phyloP scores from a whole-genome alignment of 2,888 invertebrate genomes.

The Leptura quadrifasciata region DNA sequence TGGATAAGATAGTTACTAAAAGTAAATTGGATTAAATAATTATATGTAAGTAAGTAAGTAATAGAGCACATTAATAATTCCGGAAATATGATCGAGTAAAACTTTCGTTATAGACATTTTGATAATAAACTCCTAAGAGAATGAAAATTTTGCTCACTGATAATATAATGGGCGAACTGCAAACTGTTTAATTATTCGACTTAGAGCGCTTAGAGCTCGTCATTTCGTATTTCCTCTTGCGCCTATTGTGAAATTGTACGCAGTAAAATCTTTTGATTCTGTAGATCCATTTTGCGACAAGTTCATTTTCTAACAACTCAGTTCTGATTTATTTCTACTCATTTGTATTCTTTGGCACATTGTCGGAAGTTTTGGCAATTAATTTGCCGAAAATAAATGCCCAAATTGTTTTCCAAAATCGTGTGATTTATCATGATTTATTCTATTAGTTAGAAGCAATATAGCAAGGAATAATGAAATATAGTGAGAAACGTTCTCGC shows the following conservation, averaged over 20 bases:
- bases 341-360: constrained; percentile 48
- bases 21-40: background rate
- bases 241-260: constrained; percentile 41
- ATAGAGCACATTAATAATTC: constrained; percentile 15
- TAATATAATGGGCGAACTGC: constrained; percentile 42
- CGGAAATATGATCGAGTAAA: constrained; percentile 18
- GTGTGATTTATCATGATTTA: constrained; percentile 38
- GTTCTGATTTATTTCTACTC: constrained; percentile 46
- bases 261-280: constrained; percentile 44
- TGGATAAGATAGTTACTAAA: background rate
- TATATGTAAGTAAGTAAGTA: constrained; percentile 4
- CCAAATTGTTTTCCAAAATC: constrained; percentile 37
- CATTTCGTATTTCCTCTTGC: constrained; percentile 35
- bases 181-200: constrained; percentile 40
- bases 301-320: constrained; percentile 45
- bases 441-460: constrained; percentile 38
- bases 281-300: constrained; percentile 41
- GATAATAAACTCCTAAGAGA: constrained; percentile 43
- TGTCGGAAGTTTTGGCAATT: constrained; percentile 46
- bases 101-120: constrained; percentile 36
- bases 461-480: constrained; percentile 40
- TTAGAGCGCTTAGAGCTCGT: constrained; percentile 34
- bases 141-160: constrained; percentile 50
- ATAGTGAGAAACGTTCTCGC: constrained; percentile 25
- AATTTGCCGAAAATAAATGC: constrained; percentile 43